phyloP scores from a whole-genome alignment of 2,888 invertebrate species.

The Trisateles emortualis region DNA sequence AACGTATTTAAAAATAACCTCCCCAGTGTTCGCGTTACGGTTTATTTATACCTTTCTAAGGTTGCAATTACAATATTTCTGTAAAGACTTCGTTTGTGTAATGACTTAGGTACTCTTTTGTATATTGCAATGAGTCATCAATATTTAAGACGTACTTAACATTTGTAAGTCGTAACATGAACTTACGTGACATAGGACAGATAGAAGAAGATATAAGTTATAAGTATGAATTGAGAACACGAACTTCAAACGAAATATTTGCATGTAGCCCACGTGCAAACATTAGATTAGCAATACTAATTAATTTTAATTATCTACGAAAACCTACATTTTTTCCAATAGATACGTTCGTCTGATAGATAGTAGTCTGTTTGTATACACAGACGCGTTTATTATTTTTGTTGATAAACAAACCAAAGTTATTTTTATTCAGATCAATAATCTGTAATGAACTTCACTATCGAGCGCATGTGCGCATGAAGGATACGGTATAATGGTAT shows the following conservation, averaged over 20 bases:
- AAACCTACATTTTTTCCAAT: neutral
- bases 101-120: slow-evolving; percentile 8
- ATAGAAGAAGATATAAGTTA: too few species aligned
- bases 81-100: slow-evolving; percentile 7
- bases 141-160: slow-evolving; percentile 15
- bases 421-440: slow-evolving; percentile 61
- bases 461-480: slow-evolving; percentile 64
- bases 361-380: slow-evolving; percentile 31
- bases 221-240: slow-evolving; percentile 8
- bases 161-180: slow-evolving; percentile 16
- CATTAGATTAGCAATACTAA: neutral
- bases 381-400: slow-evolving; percentile 38
- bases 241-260: neutral
- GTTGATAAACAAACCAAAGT: slow-evolving; percentile 44
- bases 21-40: slow-evolving; percentile 50
- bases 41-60: slow-evolving; percentile 20
- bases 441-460: slow-evolving; percentile 69
- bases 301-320: neutral
- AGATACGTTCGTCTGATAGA: slow-evolving; percentile 5
- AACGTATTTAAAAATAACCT: slow-evolving; percentile 53
- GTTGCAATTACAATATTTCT: slow-evolving; percentile 5
- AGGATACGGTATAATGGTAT: slow-evolving; percentile 58
- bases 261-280: neutral
- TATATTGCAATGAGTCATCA: slow-evolving; percentile 23
- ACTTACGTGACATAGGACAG: slow-evolving; percentile 45